Conservation (phyloP, 37 sponge, comb jelly and placozoan genomes). For the Mnemiopsis leidyi region DNA sequence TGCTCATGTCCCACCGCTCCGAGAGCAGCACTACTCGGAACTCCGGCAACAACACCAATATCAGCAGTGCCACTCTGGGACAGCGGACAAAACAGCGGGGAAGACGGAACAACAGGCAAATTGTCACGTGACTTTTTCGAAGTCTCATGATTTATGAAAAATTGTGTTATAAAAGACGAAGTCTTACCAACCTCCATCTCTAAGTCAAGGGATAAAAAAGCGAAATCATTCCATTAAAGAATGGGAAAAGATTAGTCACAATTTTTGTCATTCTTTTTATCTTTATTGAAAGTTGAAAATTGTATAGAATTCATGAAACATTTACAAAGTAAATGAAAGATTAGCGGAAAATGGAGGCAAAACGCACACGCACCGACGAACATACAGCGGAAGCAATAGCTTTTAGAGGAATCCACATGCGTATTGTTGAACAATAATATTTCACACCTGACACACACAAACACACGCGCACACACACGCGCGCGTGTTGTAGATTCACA, state of each 20-base stretch:
- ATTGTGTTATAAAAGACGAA: not conserved
- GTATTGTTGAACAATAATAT: too few species aligned
- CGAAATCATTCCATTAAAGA: not conserved
- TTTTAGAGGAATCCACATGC: not conserved
- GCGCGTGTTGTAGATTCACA: not conserved
- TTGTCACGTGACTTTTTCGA: too few species aligned
- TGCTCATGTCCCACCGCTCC: not conserved
- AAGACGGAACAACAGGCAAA: not conserved
- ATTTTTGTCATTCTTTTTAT: too few species aligned
- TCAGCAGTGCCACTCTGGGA: not conserved
- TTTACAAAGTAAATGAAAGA: not conserved
- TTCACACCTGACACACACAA: too few species aligned
- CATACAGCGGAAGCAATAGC: not conserved
- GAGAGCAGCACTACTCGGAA: not conserved
- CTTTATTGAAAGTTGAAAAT: too few species aligned
- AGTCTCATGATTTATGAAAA: not conserved
- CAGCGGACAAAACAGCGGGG: not conserved
- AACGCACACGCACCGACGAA: not conserved
- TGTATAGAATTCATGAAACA: not conserved
- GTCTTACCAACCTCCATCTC: not conserved
- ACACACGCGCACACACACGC: not conserved
- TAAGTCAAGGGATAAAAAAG: too few species aligned
- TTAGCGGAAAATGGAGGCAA: not conserved
- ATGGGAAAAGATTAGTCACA: not conserved
- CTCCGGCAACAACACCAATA: not conserved